phyloP scores from a whole-genome alignment of 2,797 vertebrate species.

The Lerista edwardsae region DNA sequence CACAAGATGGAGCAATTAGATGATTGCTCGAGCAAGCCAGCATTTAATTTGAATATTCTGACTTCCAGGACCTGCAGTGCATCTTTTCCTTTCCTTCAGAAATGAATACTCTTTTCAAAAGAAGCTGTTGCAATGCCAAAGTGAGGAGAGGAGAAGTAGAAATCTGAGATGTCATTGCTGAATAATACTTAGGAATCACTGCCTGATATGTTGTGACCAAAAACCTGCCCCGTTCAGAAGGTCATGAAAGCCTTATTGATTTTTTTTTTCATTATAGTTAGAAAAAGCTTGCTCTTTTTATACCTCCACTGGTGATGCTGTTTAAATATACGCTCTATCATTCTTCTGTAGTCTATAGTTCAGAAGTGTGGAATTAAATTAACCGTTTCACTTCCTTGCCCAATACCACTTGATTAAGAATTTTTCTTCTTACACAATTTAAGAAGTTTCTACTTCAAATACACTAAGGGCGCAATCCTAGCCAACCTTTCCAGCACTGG shows the following conservation, averaged over 20 bases:
- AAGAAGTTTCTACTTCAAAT: no score
- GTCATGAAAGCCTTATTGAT: conserved; percentile 3
- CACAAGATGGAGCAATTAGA: conserved; percentile 28
- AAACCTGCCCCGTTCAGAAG: background rate
- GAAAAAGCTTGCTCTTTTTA: background rate
- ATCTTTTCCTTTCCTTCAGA: background rate
- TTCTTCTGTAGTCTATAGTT: rapidly evolving
- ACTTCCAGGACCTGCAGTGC: background rate
- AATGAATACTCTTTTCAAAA: background rate
- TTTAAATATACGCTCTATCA: background rate
- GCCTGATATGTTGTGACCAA: background rate
- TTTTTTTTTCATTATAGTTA: background rate
- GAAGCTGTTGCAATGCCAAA: background rate
- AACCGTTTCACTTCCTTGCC: background rate
- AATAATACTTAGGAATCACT: conserved; percentile 26
- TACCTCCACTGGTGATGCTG: background rate
- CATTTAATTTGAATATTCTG: background rate
- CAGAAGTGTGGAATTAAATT: background rate
- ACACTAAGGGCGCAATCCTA: no score
- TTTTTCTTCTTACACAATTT: background rate
- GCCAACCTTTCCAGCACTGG: no score
- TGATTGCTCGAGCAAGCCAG: background rate
- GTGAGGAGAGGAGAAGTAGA: background rate
- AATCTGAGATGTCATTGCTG: background rate
- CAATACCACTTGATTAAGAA: rapidly evolving